Base-by-base conservation (phyloP, 2,797 vertebrate species). In the Peromyscus nudipes region DNA sequence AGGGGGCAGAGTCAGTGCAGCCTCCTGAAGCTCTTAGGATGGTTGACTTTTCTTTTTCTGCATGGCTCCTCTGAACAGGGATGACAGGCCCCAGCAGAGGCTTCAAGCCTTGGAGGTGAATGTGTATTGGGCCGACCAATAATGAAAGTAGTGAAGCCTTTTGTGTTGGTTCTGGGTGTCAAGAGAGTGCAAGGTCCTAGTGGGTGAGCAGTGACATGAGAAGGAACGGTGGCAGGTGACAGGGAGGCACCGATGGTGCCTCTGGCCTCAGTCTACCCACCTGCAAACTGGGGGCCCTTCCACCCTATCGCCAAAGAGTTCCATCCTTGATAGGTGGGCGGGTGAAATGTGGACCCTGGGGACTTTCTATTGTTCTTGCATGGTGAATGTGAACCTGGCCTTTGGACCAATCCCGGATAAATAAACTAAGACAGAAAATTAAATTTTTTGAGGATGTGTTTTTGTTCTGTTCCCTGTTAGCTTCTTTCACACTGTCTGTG, bases 371-470 rank as follows among this genome's bases (percentile, higher is more conserved):
- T 69, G 27, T 37, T 55, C 55, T 71, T 95, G 79, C 79, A 57
- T 52, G 60, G 62, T 60, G 31, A 95, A 14, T 83, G 8, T 97
- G 82, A 96, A 95, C 16, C 62, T 80, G 43, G 90, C 57, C 19
- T 92, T 43, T 90, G 64, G 77, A 52, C 77, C n/a, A 67, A 96
- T 1, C 14, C 27, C 25, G 19, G 29, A 71, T 57, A 25, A 97
- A 97, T 97, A 97, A 97, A 97, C 69, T 43, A 81, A 91, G 11
- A 31, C 73, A 82, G 62, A 96, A 57, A 92, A 95, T 92, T 73
- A 40, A 71, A 91, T 85, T 86, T 67, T 73, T 83, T 93, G 67
- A 92, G 65, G 69, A 46, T 92, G 43, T 96, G 55, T 91, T 96
- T 95, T 84, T 95, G 0, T 67, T 94, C 27, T 90, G 40, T 80